These are phyloP conservation scores for Phasianus colchicus DNA, from an alignment of 2,113 vertebrate genomes.

Conservation along the genomic window DNA sequence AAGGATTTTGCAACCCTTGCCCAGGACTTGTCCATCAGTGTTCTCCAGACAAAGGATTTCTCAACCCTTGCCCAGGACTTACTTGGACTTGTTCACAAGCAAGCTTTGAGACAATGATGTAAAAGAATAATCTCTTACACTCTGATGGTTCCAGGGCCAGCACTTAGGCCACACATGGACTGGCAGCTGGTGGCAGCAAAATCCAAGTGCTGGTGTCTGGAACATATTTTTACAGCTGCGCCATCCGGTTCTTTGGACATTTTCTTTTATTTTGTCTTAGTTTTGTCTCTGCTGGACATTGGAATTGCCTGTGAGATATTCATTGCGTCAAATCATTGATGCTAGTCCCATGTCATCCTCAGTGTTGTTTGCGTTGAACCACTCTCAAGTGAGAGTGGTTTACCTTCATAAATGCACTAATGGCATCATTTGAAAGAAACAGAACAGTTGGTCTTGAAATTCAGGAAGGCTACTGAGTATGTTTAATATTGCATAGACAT, in stretches of 20 bases:
- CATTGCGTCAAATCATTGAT: background rate
- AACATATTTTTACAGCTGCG: conserved; percentile 68
- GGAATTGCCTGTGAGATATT: conserved; percentile 14
- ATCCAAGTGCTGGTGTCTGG: conserved; percentile 74
- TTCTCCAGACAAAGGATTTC: too few relatives aligned
- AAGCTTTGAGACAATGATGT: too few relatives aligned
- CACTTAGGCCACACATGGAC: conserved; percentile 66
- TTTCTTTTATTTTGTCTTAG: conserved; percentile 53
- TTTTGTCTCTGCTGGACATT: conserved; percentile 37
- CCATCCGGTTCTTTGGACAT: conserved; percentile 68
- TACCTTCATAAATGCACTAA: conserved; percentile 20
- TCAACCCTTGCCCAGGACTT: too few relatives aligned
- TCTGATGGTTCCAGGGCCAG: conserved; percentile 62
- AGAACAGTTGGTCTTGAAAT: conserved; percentile 49
- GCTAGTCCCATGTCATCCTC: conserved; percentile 29
- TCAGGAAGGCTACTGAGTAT: background rate
- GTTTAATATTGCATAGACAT: conserved; percentile 11
- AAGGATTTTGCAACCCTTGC: too few relatives aligned
- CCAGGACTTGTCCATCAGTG: too few relatives aligned
- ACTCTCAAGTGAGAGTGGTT: background rate
- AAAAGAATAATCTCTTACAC: background rate
- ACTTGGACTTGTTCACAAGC: too few relatives aligned
- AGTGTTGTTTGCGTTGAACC: conserved; percentile 38
- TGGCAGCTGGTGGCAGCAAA: conserved; percentile 71
- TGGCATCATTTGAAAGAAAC: background rate